These are phyloP conservation scores for Taurulus bubalis DNA, from an alignment of 2,113 vertebrate species.

Conservation along the genomic window DNA sequence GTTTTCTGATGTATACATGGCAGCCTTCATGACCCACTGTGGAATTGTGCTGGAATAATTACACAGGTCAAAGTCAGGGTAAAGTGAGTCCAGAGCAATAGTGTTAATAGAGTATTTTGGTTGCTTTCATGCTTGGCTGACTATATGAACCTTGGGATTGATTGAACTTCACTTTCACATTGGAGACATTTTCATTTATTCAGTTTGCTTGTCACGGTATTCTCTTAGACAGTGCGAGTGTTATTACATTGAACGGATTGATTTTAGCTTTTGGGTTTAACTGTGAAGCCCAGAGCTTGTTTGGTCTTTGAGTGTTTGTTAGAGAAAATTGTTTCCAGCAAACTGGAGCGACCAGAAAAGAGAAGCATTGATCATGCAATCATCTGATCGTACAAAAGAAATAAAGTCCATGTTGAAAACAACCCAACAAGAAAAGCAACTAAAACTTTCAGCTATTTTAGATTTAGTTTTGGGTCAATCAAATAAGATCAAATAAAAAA, in stretches of 20 bases:
- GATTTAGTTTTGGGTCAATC: neutral
- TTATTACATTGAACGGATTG: slow-evolving; percentile 19
- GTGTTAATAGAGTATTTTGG: neutral
- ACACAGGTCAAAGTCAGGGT: neutral
- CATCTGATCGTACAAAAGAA: slow-evolving; percentile 1
- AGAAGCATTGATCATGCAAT: slow-evolving; percentile 31
- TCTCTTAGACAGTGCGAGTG: neutral
- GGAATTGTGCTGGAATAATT: slow-evolving; percentile 3
- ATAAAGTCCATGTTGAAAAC: neutral
- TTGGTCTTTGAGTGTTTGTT: slow-evolving; percentile 6
- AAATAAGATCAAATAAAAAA: neutral
- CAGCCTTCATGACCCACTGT: neutral
- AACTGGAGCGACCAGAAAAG: slow-evolving; percentile 17
- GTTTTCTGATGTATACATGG: neutral
- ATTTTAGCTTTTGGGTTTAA: slow-evolving; percentile 31
- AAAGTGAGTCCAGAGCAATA: neutral
- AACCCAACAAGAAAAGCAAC: neutral
- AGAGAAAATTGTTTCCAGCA: slow-evolving; percentile 25
- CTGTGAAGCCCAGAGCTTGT: neutral
- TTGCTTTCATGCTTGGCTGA: neutral
- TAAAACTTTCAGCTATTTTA: neutral
- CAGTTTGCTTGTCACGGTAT: neutral
- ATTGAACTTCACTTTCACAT: slow-evolving; percentile 1
- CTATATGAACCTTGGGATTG: neutral
- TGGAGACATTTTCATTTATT: slow-evolving; percentile 12